A percentile compares a stretch with the other conserved stretches of the same genome.
These are phyloP conservation scores for Aphidius ervi DNA, from an alignment of 1,140 invertebrate genomes.

Conservation along the genomic window DNA sequence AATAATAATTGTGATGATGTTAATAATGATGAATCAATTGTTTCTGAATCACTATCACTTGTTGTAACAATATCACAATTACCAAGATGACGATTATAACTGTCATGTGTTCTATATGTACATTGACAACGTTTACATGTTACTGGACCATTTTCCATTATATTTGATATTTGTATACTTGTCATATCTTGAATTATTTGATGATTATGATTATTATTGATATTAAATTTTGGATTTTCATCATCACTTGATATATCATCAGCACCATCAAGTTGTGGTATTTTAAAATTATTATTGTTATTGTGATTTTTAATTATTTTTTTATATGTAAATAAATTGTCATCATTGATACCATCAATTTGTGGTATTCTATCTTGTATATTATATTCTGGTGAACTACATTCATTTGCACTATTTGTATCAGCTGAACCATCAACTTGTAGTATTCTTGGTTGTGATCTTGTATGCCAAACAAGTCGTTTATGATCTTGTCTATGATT, in stretches of 20 bases:
- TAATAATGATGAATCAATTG: slow-evolving; percentile 32
- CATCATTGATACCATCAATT: slow-evolving; percentile 39
- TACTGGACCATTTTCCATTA: slow-evolving; percentile 64
- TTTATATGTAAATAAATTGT: slow-evolving; percentile 21
- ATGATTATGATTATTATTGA: no score
- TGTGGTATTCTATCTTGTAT: slow-evolving; percentile 42
- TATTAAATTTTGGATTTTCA: slow-evolving; percentile 28
- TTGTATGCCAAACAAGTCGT: slow-evolving; percentile 44
- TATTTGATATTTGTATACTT: slow-evolving; percentile 30
- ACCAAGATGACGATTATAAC: slow-evolving; percentile 76
- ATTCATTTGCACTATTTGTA: slow-evolving; percentile 50
- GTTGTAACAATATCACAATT: slow-evolving; percentile 73
- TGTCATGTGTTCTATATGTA: slow-evolving; percentile 82
- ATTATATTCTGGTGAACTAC: slow-evolving; percentile 46
- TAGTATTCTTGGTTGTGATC: slow-evolving; percentile 48
- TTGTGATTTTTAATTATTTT: slow-evolving; percentile 18
- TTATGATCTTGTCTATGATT: slow-evolving; percentile 31
- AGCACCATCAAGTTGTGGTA: slow-evolving; percentile 72
- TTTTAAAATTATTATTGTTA: slow-evolving; percentile 40
- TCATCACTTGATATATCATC: slow-evolving; percentile 61
- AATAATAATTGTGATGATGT: slow-evolving; percentile 43
- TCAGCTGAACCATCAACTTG: slow-evolving; percentile 65
- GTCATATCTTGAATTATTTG: slow-evolving; percentile 40
- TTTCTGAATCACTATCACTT: slow-evolving; percentile 71
- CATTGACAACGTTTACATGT: slow-evolving; percentile 84